Evolutionary conservation across 2,888 invertebrate species (phyloP).

Genomic region (Nineta flava): DNA sequence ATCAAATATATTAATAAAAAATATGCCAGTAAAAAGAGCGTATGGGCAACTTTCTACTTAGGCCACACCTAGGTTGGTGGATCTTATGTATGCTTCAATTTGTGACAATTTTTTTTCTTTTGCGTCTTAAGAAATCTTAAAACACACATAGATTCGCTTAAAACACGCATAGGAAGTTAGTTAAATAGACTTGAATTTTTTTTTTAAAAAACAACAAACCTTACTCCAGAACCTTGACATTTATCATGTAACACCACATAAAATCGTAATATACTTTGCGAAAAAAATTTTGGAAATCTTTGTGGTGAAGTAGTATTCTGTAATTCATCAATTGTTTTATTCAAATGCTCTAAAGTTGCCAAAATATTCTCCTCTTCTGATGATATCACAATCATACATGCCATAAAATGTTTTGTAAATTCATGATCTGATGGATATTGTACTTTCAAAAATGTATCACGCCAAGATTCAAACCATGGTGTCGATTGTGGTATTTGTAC

Average conservation of each 20-base stretch:
- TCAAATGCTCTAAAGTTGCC: constrained; percentile 65
- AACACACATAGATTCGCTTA: no score
- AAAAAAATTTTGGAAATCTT: constrained; percentile 66
- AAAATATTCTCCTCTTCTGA: constrained; percentile 61
- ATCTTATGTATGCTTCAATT: no score
- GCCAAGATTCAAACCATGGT: constrained; percentile 93
- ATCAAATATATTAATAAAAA: no score
- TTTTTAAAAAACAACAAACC: neutral
- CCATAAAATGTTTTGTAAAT: constrained; percentile 78
- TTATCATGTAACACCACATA: constrained; percentile 84
- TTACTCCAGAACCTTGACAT: constrained; percentile 31
- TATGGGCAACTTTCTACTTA: no score
- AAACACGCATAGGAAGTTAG: no score
- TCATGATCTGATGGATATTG: constrained; percentile 91
- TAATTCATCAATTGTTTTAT: constrained; percentile 65
- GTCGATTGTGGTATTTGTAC: constrained; percentile 60
- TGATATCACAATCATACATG: constrained; percentile 63
- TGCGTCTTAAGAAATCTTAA: no score
- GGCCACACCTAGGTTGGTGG: no score
- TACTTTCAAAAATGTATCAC: constrained; percentile 76
- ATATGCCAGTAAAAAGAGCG: no score
- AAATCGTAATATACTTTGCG: constrained; percentile 65
- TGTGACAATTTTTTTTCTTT: no score
- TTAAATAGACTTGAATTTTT: no score
- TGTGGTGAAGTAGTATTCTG: constrained; percentile 59